phyloP scores from a whole-genome alignment of 2,797 vertebrate genomes.

The Scleropages formosus region DNA sequence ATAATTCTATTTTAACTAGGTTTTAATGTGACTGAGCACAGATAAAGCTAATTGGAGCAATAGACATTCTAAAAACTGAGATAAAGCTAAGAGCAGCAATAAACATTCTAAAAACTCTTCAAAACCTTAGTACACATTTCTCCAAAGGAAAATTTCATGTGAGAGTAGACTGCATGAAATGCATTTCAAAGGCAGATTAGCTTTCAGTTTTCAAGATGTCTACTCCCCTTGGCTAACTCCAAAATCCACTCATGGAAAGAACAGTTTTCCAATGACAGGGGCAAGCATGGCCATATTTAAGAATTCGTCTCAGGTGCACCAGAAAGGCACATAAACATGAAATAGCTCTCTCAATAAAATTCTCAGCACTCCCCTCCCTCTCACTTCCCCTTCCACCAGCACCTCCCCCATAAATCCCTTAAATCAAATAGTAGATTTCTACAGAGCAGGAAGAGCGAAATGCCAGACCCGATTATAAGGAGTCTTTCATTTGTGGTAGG shows the following conservation, averaged over 20 bases:
- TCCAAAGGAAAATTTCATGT: background rate
- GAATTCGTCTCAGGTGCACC: conserved; percentile 5
- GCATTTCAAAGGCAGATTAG: background rate
- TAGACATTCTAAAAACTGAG: too few species aligned
- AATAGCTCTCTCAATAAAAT: conserved; percentile 4
- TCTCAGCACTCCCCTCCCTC: background rate
- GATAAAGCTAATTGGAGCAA: conserved; percentile 29
- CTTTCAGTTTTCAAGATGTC: background rate
- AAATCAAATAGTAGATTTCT: conserved; percentile 29
- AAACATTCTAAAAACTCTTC: too few species aligned
- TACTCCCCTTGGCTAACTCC: background rate
- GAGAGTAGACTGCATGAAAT: background rate
- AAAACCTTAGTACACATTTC: background rate
- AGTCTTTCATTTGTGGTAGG: conserved; percentile 22
- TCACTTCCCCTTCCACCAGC: background rate
- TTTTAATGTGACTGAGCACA: conserved; percentile 23
- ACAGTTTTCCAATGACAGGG: background rate
- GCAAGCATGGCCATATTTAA: background rate
- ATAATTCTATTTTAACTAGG: too few species aligned
- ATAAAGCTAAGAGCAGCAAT: too few species aligned
- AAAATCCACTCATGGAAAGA: background rate
- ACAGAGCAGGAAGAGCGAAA: conserved; percentile 26
- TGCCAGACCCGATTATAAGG: conserved; percentile 31
- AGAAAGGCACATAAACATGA: conserved; percentile 21
- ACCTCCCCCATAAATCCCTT: background rate